A percentile compares a stretch with the other conserved stretches of the same genome.
phyloP scores from a whole-genome alignment of 2,888 invertebrate genomes.

The Didymodactylos carnosus region DNA sequence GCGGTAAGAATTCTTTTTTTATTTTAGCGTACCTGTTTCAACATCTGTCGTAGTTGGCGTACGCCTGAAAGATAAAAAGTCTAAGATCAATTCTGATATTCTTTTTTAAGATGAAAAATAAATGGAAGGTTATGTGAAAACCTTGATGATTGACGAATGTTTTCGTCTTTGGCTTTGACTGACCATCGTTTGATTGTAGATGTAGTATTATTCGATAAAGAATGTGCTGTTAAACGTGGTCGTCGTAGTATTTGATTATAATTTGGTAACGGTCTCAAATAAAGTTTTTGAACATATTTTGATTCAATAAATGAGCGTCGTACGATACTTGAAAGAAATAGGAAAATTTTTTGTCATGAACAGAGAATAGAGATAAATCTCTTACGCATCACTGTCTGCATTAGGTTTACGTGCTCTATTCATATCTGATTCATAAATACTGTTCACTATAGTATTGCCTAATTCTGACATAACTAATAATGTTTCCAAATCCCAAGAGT shows the following conservation, averaged over 20 bases:
- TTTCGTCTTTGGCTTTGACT: background rate
- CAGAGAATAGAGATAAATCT: background rate
- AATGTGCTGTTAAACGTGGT: no score
- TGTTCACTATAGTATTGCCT: conserved; percentile 66
- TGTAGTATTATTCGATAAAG: no score
- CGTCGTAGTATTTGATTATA: conserved; percentile 3
- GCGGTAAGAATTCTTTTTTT: no score
- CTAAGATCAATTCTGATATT: background rate
- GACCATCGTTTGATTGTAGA: background rate
- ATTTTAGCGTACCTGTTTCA: background rate
- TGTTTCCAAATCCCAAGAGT: conserved; percentile 88
- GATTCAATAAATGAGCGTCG: conserved; percentile 76
- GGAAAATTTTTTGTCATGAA: background rate
- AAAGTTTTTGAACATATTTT: conserved; percentile 65
- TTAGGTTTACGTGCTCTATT: background rate
- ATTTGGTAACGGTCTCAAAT: conserved; percentile 44
- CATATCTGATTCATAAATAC: conserved; percentile 47
- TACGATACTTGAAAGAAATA: conserved; percentile 22
- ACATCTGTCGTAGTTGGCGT: background rate
- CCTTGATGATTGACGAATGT: background rate
- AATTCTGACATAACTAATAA: conserved; percentile 75
- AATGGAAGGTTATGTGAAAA: background rate
- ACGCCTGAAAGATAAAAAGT: background rate
- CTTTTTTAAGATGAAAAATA: background rate
- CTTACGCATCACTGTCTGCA: background rate